phyloP scores from a whole-genome alignment of 1,140 invertebrate genomes.

The Teleogryllus occipitalis region DNA sequence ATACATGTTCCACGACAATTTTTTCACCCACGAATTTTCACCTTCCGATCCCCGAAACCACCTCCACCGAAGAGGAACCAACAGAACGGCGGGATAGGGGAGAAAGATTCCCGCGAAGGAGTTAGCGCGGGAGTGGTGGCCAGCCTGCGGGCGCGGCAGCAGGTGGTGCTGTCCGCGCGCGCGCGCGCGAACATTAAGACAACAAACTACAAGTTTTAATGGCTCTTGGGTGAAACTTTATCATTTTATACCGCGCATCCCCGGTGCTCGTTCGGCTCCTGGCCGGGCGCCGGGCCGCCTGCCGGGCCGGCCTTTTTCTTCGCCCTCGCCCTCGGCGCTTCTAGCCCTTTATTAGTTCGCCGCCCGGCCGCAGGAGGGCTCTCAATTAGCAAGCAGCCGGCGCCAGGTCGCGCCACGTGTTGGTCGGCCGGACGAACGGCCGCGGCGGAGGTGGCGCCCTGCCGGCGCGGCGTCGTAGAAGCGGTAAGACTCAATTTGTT shows the following conservation, averaged over 20 bases:
- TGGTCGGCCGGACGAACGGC: background rate
- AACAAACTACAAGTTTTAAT: constrained; percentile 6
- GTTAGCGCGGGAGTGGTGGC: background rate
- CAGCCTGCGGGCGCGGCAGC: background rate
- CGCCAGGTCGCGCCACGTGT: constrained; percentile 1
- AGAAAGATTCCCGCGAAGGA: too few species aligned
- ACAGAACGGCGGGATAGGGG: background rate
- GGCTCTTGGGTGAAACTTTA: background rate
- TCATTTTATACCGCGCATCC: background rate
- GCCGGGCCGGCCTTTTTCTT: background rate
- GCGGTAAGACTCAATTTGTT: background rate
- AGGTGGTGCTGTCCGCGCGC: background rate
- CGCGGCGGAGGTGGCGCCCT: background rate
- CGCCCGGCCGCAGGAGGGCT: too few species aligned
- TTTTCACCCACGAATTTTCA: too few species aligned
- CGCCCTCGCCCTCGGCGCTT: background rate
- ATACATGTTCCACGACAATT: too few species aligned
- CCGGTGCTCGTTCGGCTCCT: background rate
- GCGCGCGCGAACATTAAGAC: background rate
- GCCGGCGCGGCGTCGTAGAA: background rate
- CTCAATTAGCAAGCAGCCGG: background rate
- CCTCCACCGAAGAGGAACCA: background rate
- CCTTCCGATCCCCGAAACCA: too few species aligned
- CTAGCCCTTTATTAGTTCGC: background rate
- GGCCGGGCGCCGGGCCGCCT: too few species aligned